Base-by-base conservation (phyloP, 2,888 invertebrate genomes). In the Parnassius smintheus region DNA sequence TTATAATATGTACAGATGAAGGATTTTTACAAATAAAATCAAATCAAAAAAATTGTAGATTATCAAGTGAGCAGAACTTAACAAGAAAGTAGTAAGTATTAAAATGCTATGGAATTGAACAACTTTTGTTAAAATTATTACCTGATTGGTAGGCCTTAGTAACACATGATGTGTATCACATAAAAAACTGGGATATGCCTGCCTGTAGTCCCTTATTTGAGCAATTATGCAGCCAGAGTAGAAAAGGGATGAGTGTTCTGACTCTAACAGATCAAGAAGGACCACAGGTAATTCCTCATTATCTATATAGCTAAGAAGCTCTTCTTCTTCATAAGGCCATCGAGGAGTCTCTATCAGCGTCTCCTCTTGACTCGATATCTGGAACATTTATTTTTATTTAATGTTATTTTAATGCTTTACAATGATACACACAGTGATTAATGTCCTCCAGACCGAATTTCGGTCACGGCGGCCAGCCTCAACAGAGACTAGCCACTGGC, bases 211-310 rank as follows among this genome's bases (percentile, higher is more conserved):
- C 77, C 97, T 94, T 75, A 98, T 94, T 93, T 98, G 97, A 73
- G 96, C 96, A 81, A 98, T 96, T 68, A 98, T 95, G 91, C 98
- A 97, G 67, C 98, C 98, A 73, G 95, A 96, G 85, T 98, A 97
- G 90, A 97, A 96, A 66, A 98, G 93, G 85, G 96, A 96, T 59
- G 96, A 96, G 80, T 96, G 95, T 79, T 96, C 95, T 9, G 95
- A 93, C 81, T 97, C 97, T 66, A 98, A 88, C 70, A 98, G 89
- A 83, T 98, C 97, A 67, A 97, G 93, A 64, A 98, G 92, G 78
- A 96, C 94, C 66, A 97, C 96, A 57, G 98, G 98, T 80, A 98
- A 91, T 89, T 98, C 96, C 85, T 97, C 97, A 86, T 96, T 96
- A 85, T 98, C 97, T 76, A 98, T 95, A 82, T 96, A 97, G 78